Conservation (phyloP, 2,113 vertebrate genomes). For the Pseudopodoces humilis region DNA sequence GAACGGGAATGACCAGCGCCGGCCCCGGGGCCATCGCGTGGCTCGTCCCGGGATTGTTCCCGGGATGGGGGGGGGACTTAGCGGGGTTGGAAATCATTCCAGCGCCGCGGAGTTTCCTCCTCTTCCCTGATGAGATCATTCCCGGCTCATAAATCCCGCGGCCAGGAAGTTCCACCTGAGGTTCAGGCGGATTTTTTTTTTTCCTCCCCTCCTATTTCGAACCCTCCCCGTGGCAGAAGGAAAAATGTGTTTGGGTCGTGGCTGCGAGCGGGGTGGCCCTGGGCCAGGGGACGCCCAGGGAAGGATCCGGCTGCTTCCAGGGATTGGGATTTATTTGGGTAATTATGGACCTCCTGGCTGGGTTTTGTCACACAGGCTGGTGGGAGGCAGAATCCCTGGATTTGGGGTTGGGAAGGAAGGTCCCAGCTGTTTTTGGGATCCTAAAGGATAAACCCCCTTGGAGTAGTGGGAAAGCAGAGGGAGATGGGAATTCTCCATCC, state of each 20-base stretch:
- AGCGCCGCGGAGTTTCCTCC: constrained; percentile 21
- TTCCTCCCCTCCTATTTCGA: neutral
- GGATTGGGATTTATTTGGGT: neutral
- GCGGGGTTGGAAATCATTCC: neutral
- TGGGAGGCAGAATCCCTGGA: neutral
- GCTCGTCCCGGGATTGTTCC: neutral
- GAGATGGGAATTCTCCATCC: neutral
- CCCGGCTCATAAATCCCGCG: neutral
- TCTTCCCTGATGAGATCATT: constrained; percentile 50
- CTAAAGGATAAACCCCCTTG: neutral
- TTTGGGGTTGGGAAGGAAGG: neutral
- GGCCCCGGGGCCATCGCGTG: neutral
- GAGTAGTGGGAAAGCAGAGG: accelerated
- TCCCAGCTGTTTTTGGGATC: neutral
- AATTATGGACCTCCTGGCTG: neutral
- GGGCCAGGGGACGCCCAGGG: neutral
- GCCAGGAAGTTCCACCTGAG: constrained; percentile 59
- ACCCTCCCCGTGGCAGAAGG: neutral
- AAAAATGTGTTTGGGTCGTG: neutral
- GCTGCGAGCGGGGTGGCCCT: neutral
- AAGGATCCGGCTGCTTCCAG: neutral
- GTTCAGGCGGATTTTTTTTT: neutral
- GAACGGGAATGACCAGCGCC: neutral
- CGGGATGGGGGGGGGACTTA: neutral
- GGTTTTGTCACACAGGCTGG: accelerated